Base-by-base conservation (phyloP, 2,888 invertebrate genomes). In the Idaea aversata region DNA sequence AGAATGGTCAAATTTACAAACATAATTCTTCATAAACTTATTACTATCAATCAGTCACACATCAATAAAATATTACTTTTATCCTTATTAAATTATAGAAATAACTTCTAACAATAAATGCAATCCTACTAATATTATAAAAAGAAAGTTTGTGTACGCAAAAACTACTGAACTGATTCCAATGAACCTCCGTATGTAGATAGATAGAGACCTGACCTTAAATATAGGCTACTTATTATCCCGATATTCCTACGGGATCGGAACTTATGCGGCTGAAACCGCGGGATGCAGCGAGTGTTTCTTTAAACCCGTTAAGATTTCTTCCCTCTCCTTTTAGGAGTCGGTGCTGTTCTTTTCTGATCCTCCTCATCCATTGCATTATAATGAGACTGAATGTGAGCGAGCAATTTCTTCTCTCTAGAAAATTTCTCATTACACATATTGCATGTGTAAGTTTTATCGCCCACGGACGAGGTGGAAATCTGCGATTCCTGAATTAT, bases 401-500 rank as follows among this genome's bases (percentile, higher is more conserved):
- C 64, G 4, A 91, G 70, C 34, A 93, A 71, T 73, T 93, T 93
- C 77, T 92, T 91, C 72, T 93, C 93, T 34, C 91, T 84, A 1
- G 86, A 78, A 73, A 93, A 93, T 10, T 64, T 72, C 61, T 88
- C 86, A 62, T 80, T 78, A 64, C 93, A 93, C 84, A 93, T 87
- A 67, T 88, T 88, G 76, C 93, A 93, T 0, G 80, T 64, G 72
- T 93, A 92, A 63, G 78, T 81, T 1, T 81, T 82, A 0, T 70
- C 61, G 25, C 77, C 69, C 0, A 83, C 74, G 3, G 87, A 87
- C 0, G 91, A 91, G 1, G 92, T 92, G 0, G 89, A 84, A 67
- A 91, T 91, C 77, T 91, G 91, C 0, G 93, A 88, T 74, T 93
- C 93, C 74, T 92, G 93, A 57, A 93, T 90, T 10, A 89, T 90